phyloP scores from a whole-genome alignment of 2,888 invertebrate species.

The Tridacna crocea region DNA sequence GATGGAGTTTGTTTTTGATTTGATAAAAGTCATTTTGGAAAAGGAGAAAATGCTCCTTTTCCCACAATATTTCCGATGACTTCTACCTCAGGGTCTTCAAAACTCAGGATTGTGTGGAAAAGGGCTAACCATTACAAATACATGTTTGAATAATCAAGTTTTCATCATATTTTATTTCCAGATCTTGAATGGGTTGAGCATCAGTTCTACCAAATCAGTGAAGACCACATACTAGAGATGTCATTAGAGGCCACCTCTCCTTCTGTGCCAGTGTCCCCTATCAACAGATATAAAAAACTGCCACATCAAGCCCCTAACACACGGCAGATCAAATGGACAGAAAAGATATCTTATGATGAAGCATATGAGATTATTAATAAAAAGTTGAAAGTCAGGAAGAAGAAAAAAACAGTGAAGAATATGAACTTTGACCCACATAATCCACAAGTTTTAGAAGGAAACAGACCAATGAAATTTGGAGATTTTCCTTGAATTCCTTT shows the following conservation, averaged over 20 bases:
- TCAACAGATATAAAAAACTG: constrained; percentile 44
- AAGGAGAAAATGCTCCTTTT: too few species aligned
- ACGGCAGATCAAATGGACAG: constrained; percentile 74
- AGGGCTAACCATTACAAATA: too few species aligned
- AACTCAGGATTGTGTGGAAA: too few species aligned
- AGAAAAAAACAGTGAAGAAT: background rate
- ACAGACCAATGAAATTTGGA: too few species aligned
- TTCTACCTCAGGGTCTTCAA: too few species aligned
- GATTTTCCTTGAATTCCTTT: too few species aligned
- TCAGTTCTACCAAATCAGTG: constrained; percentile 83
- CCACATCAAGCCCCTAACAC: constrained; percentile 23
- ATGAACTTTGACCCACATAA: too few species aligned
- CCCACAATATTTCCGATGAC: too few species aligned
- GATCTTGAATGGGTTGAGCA: constrained; percentile 84
- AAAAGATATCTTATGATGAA: constrained; percentile 76
- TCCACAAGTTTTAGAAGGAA: too few species aligned
- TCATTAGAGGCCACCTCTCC: constrained; percentile 73
- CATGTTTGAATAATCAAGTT: too few species aligned
- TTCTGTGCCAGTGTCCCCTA: constrained; percentile 62
- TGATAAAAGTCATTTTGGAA: too few species aligned
- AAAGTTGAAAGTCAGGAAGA: background rate
- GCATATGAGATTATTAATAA: constrained; percentile 54
- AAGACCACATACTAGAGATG: constrained; percentile 84
- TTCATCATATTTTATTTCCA: constrained; percentile 49
- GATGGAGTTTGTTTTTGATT: too few species aligned